Conservation (phyloP, 1,140 invertebrate species). For the Drosophila orena region DNA sequence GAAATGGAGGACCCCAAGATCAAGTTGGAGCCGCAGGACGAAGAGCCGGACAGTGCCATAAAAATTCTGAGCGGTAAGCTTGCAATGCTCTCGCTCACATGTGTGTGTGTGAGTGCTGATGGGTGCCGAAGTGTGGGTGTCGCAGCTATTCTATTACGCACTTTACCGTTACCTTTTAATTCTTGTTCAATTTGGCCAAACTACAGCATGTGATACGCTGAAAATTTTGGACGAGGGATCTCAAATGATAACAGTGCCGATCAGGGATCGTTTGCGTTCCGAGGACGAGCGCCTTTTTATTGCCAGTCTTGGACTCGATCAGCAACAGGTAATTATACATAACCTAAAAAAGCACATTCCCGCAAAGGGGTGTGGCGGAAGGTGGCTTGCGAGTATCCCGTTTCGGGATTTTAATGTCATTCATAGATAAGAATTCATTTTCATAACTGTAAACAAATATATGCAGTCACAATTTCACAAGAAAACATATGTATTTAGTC, state of each 20-base stretch:
- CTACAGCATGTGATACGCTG: conserved; percentile 25
- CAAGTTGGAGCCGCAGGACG: conserved; percentile 53
- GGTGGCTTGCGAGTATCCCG: no score
- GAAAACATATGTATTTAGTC: no score
- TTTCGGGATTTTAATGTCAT: not conserved
- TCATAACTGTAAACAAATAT: no score
- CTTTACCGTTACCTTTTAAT: conserved; percentile 57
- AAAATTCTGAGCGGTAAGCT: conserved; percentile 51
- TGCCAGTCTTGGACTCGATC: conserved; percentile 39
- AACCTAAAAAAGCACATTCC: conserved; percentile 33
- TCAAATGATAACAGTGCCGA: conserved; percentile 54
- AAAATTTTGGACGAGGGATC: conserved; percentile 53
- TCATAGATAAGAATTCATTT: no score
- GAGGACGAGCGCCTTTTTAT: conserved; percentile 61
- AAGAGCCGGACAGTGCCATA: not conserved
- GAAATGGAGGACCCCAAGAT: conserved; percentile 57
- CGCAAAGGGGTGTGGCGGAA: not conserved
- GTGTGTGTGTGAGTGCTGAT: conserved; percentile 21
- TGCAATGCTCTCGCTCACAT: conserved; percentile 16
- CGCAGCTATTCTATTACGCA: conserved; percentile 50
- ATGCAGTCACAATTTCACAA: no score
- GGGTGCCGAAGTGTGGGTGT: conserved; percentile 11
- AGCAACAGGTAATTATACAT: conserved; percentile 49
- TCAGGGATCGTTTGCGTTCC: conserved; percentile 36
- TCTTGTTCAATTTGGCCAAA: not conserved